phyloP scores from a whole-genome alignment of 2,113 vertebrate genomes.

The Ophiodon elongatus region DNA sequence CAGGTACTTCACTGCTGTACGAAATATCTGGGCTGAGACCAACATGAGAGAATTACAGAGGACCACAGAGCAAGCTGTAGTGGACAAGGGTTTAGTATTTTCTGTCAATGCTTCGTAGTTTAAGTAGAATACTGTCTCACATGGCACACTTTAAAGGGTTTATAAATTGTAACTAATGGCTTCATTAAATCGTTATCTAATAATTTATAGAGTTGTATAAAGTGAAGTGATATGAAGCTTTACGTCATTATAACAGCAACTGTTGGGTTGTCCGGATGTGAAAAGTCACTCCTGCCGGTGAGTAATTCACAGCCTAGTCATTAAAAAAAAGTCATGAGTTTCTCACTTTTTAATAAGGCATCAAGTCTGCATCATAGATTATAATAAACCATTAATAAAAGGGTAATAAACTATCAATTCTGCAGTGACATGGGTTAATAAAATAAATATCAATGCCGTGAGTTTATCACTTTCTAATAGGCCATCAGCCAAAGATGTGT shows the following conservation, averaged over 20 bases:
- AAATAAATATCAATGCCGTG: background rate
- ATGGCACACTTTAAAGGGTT: background rate
- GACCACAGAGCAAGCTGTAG: background rate
- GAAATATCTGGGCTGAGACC: constrained; percentile 29
- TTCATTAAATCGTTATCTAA: background rate
- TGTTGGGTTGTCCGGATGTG: background rate
- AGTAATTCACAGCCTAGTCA: constrained; percentile 5
- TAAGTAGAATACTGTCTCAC: background rate
- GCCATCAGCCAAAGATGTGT: background rate
- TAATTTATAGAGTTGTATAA: background rate
- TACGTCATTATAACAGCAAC: background rate
- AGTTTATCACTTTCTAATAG: background rate
- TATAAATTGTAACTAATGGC: too few species aligned
- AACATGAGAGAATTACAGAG: background rate
- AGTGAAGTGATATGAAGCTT: background rate
- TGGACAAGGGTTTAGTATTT: background rate
- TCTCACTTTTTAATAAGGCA: constrained; percentile 8
- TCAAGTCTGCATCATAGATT: background rate
- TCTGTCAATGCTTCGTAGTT: background rate
- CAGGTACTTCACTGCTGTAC: constrained; percentile 35
- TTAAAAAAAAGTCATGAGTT: background rate
- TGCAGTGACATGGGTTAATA: background rate
- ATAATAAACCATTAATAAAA: background rate
- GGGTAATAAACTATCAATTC: background rate
- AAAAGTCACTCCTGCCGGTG: constrained; percentile 4